Base-by-base conservation (phyloP, 2,888 invertebrate genomes). In the Melinaea menophilus region DNA sequence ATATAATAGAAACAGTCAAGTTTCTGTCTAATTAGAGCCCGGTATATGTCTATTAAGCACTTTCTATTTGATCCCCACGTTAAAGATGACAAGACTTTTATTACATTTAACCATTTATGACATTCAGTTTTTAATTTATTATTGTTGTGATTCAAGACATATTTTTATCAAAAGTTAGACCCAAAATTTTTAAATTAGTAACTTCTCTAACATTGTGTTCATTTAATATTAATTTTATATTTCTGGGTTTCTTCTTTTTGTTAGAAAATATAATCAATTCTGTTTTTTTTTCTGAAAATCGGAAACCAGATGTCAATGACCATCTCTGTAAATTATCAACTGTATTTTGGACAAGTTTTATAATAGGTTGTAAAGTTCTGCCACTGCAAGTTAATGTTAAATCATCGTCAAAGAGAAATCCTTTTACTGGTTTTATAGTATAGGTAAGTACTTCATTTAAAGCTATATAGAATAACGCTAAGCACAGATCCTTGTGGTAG, bases 121-220 rank as follows among this genome's bases (percentile, higher is more conserved):
- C 69, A 69, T 47, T 65, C 65, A 1, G 61, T 61, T 65, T 64
- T 66, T n/a, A 69, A n/a, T 35, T 57, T 63, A 57, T 66, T 61
- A 9, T 62, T 56, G 46, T 69, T 45, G 35, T 9, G 45, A 56
- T 59, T 63, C 66, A 66, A 47, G 56, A 51, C 58, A 68, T 31
- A 51, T 64, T 68, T 56, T 48, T 58, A 61, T 69, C 66, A 64
- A 69, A 58, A 57, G 13, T 65, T 47, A 65, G 35, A 35, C 65
- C 65, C 13, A 65, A 58, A 2, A 67, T 61, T 63, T 65, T 67
- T 37, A 67, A n/a, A 13, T 56, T 59, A 22, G 58, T 56, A 13
- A 54, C 63, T 60, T 66, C 59, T 64, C 59, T 63, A 57, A 66
- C 66, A 34, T 5, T 35, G 12, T 46, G 7, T 12, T 13, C 22